phyloP scores from a whole-genome alignment of 2,888 invertebrate genomes.

The Xestia c-nigrum region DNA sequence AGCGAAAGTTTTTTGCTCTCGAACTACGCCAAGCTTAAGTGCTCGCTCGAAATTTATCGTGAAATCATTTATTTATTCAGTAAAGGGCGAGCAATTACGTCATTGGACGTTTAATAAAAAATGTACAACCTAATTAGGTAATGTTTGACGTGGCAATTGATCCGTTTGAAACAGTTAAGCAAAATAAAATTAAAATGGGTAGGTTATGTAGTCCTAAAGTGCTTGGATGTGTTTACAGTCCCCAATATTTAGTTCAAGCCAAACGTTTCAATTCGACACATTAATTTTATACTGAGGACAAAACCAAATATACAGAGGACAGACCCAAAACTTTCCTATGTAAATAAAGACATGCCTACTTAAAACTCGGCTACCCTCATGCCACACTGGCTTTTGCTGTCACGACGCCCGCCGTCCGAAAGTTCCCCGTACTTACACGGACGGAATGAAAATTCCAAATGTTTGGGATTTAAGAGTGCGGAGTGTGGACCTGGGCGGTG shows the following conservation, averaged over 20 bases:
- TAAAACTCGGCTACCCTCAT: constrained; percentile 64
- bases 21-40: constrained; percentile 39
- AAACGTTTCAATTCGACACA: constrained; percentile 42
- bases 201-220: constrained; percentile 12
- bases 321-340: constrained; percentile 59
- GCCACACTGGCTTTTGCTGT: constrained; percentile 69
- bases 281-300: constrained; percentile 41
- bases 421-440: constrained; percentile 67
- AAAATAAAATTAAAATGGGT: constrained; percentile 29
- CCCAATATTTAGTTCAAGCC: constrained; percentile 25
- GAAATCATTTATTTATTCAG: constrained; percentile 28
- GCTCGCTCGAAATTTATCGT: constrained; percentile 24
- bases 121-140: not conserved
- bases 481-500: constrained; percentile 70
- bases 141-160: not conserved
- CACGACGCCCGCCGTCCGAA: constrained; percentile 63
- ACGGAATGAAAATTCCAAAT: constrained; percentile 74
- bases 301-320: not conserved
- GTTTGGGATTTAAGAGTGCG: constrained; percentile 70
- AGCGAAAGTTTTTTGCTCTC: constrained; percentile 70
- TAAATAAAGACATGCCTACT: constrained; percentile 61
- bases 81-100: not conserved
- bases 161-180: not conserved
- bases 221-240: constrained; percentile 19
- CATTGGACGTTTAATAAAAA: constrained; percentile 1